These are phyloP conservation scores for Thinocorus orbignyianus DNA, from an alignment of 2,113 vertebrate species.

Conservation along the genomic window DNA sequence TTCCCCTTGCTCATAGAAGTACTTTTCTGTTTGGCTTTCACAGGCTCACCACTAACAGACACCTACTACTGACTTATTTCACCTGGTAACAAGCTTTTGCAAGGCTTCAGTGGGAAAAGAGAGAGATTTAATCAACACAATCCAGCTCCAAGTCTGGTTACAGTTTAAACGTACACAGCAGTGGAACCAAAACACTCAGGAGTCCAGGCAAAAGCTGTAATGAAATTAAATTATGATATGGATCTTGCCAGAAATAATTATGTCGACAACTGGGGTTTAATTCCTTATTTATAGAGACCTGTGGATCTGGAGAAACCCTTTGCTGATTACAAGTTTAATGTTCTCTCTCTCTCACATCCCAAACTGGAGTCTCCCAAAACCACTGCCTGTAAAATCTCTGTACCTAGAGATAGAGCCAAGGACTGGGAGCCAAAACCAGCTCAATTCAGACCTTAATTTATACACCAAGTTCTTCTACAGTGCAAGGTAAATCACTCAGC, in stretches of 20 bases:
- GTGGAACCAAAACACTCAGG: neutral
- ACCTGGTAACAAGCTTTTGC: neutral
- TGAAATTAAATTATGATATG: neutral
- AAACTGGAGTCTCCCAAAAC: neutral
- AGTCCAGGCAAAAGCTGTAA: neutral
- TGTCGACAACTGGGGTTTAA: neutral
- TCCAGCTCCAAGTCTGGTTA: neutral
- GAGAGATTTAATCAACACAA: neutral
- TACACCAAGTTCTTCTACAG: rapidly evolving
- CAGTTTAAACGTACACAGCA: neutral
- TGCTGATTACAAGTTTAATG: neutral
- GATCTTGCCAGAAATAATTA: slow-evolving; percentile 2
- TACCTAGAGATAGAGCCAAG: neutral
- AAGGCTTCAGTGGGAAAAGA: neutral
- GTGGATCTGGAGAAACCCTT: neutral
- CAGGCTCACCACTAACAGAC: neutral
- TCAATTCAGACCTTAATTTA: neutral
- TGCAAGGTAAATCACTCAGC: neutral
- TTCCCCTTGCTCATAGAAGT: neutral
- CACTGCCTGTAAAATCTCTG: neutral
- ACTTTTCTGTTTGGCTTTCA: neutral
- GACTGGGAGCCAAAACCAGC: neutral
- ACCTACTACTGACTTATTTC: neutral
- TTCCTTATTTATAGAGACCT: neutral
- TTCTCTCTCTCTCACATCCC: neutral